Evolutionary conservation across 1,140 invertebrate genomes (phyloP), one percentile per base, ranked within the genome.

Genomic region (Aphaenogaster rudis): DNA sequence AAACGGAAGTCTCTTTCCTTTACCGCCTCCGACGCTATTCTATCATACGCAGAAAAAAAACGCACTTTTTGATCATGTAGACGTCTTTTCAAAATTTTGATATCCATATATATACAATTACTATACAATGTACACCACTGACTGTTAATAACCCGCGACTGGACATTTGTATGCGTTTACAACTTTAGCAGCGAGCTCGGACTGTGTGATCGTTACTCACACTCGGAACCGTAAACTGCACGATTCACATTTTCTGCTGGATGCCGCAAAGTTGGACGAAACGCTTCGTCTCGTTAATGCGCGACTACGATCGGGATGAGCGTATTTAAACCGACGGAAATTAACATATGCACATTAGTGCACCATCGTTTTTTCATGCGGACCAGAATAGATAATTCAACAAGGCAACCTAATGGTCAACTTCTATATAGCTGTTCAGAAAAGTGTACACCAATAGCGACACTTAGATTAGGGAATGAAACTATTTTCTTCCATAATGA

Each of bases 41-140:
- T 67, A 59, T 61, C 63, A 21, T n/a, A 52, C 21, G 50, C 66
- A 66, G 57, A n/a, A 52, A 84, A 84, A n/a, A 52, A 84, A 71
- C 39, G 17, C 61, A 78, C 72, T 85, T 85, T 85, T 85, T 85
- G 33, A 72, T 82, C 86, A 64, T 77, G 59, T 85, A 78, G 69
- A 66, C 61, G 74, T 88, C 77, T 91, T 87, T 86, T 88, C 89
- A 79, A 91, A 90, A 91, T 91, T 91, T 91, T 91, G 81, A 91
- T 91, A 91, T 88, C 78, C 82, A 63, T 91, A 88, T 88, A 77
- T 91, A 84, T 74, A 74, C 79, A 67, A 63, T 64, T 87, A 86
- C 39, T 91, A 91, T 87, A 90, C 50, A 88, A 72, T 90, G n/a
- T 90, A 90, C 79, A 86, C 71, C 76, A 57, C 84, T 48, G 64